phyloP scores from a whole-genome alignment of 2,888 invertebrate species.

The Drosophila fulvimacula region DNA sequence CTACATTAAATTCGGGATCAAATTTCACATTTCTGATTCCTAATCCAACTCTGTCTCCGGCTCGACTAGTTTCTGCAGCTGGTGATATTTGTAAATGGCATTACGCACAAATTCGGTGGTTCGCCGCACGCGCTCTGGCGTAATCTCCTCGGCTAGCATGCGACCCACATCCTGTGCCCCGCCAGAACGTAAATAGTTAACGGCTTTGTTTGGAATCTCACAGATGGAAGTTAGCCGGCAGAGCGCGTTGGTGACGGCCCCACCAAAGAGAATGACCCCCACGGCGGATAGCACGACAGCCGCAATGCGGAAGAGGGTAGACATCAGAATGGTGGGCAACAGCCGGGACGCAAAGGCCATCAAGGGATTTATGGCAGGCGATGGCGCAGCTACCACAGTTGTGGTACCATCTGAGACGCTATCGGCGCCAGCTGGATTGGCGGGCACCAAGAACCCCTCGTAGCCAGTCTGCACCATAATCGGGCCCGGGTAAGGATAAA shows the following conservation, averaged over 20 bases:
- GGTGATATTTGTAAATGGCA: constrained; percentile 86
- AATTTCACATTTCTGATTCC: not conserved
- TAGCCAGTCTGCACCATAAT: constrained; percentile 84
- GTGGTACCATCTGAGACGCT: constrained; percentile 42
- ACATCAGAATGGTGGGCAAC: constrained; percentile 77
- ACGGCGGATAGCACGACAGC: constrained; percentile 85
- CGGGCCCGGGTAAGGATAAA: constrained; percentile 79
- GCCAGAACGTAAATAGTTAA: constrained; percentile 75
- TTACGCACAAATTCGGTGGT: constrained; percentile 86
- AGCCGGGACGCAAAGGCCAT: constrained; percentile 70
- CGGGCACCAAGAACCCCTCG: constrained; percentile 85
- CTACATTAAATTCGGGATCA: constrained; percentile 29
- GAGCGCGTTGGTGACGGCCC: constrained; percentile 86
- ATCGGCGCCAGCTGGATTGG: constrained; percentile 32
- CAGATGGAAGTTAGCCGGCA: constrained; percentile 87
- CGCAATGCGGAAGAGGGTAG: constrained; percentile 84
- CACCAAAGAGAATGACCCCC: constrained; percentile 85
- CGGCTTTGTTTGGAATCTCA: constrained; percentile 84
- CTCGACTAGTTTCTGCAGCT: constrained; percentile 75
- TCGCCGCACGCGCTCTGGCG: constrained; percentile 86
- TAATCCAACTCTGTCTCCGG: constrained; percentile 8
- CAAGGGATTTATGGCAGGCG: constrained; percentile 44
- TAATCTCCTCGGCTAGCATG: constrained; percentile 84
- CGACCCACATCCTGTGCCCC: constrained; percentile 81
- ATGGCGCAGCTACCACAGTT: constrained; percentile 28